Conservation (phyloP, 1,140 invertebrate species). For the Hetaerina americana region DNA sequence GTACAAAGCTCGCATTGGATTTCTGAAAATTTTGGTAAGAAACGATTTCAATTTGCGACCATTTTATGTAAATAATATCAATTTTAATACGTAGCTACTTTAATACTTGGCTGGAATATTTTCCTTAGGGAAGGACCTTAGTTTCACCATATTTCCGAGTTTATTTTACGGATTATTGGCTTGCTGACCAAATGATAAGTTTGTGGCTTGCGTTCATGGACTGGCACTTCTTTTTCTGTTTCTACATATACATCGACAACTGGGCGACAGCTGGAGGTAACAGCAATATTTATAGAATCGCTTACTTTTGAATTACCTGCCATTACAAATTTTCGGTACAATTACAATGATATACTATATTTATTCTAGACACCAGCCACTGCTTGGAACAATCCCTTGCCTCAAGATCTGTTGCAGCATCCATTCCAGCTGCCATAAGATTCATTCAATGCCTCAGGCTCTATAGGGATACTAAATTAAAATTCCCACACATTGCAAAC, state of each 20-base stretch:
- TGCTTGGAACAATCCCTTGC: slow-evolving; percentile 17
- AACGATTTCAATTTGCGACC: background rate
- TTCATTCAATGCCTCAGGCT: slow-evolving; percentile 95
- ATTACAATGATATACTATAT: background rate
- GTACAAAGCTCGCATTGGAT: background rate
- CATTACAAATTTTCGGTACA: background rate
- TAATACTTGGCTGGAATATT: background rate
- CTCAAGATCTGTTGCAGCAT: slow-evolving; percentile 64
- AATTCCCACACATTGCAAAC: slow-evolving; percentile 91
- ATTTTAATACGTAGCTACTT: background rate
- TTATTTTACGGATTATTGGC: slow-evolving; percentile 98
- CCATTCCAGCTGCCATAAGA: slow-evolving; percentile 91
- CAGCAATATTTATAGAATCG: too few species aligned
- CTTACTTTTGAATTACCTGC: background rate
- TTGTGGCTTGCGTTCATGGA: slow-evolving; percentile 80
- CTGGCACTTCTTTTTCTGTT: slow-evolving; percentile 83
- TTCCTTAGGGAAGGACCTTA: slow-evolving; percentile 43
- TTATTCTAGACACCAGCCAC: background rate
- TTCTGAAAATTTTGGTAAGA: background rate
- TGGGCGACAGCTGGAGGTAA: too few species aligned
- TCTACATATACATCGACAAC: slow-evolving; percentile 59
- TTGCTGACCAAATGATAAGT: slow-evolving; percentile 96
- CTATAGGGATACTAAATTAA: slow-evolving; percentile 76
- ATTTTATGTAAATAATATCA: too few species aligned
- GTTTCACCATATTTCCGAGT: slow-evolving; percentile 91